phyloP scores from a whole-genome alignment of 2,888 invertebrate species.

The Drosophila stalkeri region DNA sequence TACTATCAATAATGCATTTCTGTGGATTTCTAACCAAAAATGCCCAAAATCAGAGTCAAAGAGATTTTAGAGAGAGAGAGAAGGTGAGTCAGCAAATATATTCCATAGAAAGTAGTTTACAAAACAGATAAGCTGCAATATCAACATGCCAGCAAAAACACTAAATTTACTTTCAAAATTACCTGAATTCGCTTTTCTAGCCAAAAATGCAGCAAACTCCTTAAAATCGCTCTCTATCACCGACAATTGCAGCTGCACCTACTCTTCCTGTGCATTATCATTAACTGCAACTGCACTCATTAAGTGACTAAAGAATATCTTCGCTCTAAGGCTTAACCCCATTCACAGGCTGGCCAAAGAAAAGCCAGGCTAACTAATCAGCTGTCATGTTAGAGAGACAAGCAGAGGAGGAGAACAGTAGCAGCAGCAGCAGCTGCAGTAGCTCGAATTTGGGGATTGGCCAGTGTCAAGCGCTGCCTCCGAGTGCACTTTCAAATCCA shows the following conservation, averaged over 20 bases:
- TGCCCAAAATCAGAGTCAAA: not conserved
- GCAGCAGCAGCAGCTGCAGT: not conserved
- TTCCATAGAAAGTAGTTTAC: not conserved
- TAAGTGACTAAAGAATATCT: slow-evolving; percentile 30
- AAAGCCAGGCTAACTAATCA: slow-evolving; percentile 60
- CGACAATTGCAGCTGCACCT: slow-evolving; percentile 19
- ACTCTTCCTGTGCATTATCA: slow-evolving; percentile 31
- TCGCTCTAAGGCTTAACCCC: slow-evolving; percentile 53
- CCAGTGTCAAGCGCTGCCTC: slow-evolving; percentile 49
- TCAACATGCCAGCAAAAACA: not conserved
- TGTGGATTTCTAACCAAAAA: not conserved
- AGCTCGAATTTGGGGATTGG: slow-evolving; percentile 20
- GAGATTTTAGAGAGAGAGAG: not conserved
- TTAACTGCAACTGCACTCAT: slow-evolving; percentile 41
- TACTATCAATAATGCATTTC: not conserved
- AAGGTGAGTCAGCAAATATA: not conserved
- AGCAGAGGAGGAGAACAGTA: not conserved
- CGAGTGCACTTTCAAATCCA: slow-evolving; percentile 78
- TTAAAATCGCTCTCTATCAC: not conserved
- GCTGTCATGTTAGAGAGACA: slow-evolving; percentile 60
- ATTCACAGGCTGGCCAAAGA: slow-evolving; percentile 54
- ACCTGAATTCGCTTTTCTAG: slow-evolving; percentile 4
- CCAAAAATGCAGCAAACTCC: not conserved
- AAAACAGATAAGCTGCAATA: not conserved
- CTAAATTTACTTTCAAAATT: not conserved